Conservation (phyloP, 1,140 invertebrate species). For the Drosophila ercepeae region DNA sequence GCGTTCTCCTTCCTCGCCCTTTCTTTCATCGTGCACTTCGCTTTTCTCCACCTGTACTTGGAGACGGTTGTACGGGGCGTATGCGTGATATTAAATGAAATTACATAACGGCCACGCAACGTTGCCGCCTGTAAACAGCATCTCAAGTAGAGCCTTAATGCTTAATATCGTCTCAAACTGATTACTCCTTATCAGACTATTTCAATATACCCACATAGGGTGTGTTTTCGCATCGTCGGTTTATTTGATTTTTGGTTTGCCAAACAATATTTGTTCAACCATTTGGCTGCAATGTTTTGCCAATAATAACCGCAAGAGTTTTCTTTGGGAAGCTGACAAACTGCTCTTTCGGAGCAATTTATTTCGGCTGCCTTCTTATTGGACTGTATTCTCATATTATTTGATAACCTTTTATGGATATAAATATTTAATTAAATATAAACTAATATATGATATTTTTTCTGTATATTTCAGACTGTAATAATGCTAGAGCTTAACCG, state of each 20-base stretch:
- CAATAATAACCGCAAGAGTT: conserved; percentile 3
- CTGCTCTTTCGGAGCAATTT: neutral
- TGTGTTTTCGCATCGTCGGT: neutral
- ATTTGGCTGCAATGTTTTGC: neutral
- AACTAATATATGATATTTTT: too few relatives aligned
- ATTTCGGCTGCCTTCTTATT: too few relatives aligned
- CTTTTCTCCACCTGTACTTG: conserved; percentile 19
- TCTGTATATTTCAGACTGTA: too few relatives aligned
- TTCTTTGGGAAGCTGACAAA: neutral
- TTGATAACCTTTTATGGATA: too few relatives aligned
- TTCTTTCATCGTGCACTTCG: conserved; percentile 2
- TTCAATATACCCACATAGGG: neutral
- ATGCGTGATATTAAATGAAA: conserved; percentile 43
- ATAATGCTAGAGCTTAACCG: neutral
- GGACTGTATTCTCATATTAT: too few relatives aligned
- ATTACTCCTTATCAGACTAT: neutral
- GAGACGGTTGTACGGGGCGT: conserved; percentile 9
- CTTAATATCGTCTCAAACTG: neutral
- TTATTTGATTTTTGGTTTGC: neutral
- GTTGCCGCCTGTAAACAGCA: conserved; percentile 5
- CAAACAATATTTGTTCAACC: neutral
- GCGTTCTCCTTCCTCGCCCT: conserved; percentile 38
- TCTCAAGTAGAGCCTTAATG: neutral
- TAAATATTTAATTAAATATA: too few relatives aligned
- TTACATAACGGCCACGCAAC: conserved; percentile 16